Conservation (phyloP, 2,888 invertebrate genomes). For the Megalurothrips usitatus region DNA sequence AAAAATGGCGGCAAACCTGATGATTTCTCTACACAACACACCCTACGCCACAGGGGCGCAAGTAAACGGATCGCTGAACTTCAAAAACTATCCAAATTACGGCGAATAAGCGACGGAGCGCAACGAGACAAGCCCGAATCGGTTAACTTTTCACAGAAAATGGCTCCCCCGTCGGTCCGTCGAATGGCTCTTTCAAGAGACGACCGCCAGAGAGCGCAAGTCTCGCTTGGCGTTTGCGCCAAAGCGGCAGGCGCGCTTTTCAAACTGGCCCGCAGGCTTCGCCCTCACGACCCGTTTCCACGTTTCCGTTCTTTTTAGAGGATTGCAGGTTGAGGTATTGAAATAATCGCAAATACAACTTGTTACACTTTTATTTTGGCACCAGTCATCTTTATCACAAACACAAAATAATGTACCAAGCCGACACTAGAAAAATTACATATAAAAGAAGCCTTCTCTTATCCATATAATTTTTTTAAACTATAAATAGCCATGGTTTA, state of each 20-base stretch:
- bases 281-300: no score
- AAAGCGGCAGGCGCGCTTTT: neutral
- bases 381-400: neutral
- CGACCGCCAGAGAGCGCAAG: neutral
- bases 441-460: no score
- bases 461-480: no score
- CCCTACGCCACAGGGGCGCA: neutral
- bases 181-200: neutral
- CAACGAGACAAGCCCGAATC: slow-evolving; percentile 1
- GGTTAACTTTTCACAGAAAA: slow-evolving; percentile 18
- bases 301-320: no score
- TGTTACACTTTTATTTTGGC: slow-evolving; percentile 17
- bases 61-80: neutral
- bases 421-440: neutral
- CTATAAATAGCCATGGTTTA: no score
- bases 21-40: neutral
- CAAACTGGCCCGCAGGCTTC: neutral
- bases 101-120: neutral
- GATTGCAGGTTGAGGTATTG: no score
- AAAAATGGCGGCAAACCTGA: slow-evolving; percentile 19
- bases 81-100: neutral
- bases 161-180: neutral
- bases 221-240: neutral
- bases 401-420: slow-evolving; percentile 1
- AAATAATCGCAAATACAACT: neutral